Evolutionary conservation across 2,113 vertebrate species (phyloP).

Genomic region (Eulemur macaco): DNA sequence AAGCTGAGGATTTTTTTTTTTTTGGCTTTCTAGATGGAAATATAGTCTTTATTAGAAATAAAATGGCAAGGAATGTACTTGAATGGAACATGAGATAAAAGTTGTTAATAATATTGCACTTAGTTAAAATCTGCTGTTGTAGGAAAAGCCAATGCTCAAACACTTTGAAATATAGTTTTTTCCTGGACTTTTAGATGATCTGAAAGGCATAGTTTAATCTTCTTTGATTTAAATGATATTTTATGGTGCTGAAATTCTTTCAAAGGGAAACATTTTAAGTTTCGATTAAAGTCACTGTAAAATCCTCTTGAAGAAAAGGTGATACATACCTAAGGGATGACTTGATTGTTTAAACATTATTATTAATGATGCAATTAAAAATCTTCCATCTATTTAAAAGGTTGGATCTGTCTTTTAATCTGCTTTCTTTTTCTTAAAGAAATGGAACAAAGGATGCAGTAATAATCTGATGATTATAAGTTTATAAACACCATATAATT

Average conservation of each 20-base stretch:
- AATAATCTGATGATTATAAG: constrained; percentile 66
- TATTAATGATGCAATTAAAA: constrained; percentile 58
- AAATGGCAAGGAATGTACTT: not conserved
- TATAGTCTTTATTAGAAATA: not conserved
- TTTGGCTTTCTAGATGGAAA: not conserved
- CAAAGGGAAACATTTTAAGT: constrained; percentile 48
- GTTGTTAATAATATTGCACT: not conserved
- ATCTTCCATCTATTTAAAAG: constrained; percentile 37
- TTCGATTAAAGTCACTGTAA: constrained; percentile 48
- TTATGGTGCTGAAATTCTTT: constrained; percentile 26
- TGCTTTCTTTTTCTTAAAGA: constrained; percentile 31
- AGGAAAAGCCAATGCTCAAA: not conserved
- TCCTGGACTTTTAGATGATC: not conserved
- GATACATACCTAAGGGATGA: constrained; percentile 34
- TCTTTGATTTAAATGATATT: constrained; percentile 40
- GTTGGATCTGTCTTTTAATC: constrained; percentile 45
- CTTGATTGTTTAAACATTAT: constrained; percentile 58
- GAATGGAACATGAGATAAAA: not conserved
- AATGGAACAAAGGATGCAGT: constrained; percentile 27
- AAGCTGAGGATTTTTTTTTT: not conserved
- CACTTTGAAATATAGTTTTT: constrained; percentile 43
- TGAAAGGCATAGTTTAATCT: not conserved
- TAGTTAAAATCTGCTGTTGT: constrained; percentile 18
- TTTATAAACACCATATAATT: constrained; percentile 66
- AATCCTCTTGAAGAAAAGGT: constrained; percentile 47